These are phyloP conservation scores for Sphenopsis melanotis DNA, from an alignment of 2,797 vertebrate genomes.

Conservation along the genomic window DNA sequence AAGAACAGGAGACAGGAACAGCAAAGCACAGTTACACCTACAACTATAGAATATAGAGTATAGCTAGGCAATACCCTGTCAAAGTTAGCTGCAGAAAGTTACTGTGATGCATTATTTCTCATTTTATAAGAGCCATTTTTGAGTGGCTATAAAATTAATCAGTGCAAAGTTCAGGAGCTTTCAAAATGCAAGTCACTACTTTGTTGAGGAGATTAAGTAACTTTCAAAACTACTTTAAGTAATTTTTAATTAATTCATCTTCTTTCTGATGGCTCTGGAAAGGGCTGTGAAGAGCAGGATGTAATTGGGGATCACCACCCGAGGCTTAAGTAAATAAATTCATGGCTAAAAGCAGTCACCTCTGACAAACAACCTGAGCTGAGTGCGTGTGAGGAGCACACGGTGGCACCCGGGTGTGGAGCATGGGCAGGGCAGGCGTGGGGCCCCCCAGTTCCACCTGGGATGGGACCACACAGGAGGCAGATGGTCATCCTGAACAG, in stretches of 20 bases:
- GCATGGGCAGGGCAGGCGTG: accelerated
- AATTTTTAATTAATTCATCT: background rate
- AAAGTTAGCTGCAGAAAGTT: background rate
- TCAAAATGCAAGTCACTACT: background rate
- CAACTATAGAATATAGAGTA: background rate
- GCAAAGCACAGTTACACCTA: constrained; percentile 1
- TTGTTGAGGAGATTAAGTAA: background rate
- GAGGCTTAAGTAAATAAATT: background rate
- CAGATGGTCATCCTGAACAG: background rate
- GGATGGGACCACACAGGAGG: accelerated
- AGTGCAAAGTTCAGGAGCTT: background rate
- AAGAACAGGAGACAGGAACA: constrained; percentile 9
- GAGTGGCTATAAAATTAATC: background rate
- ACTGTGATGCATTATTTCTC: background rate
- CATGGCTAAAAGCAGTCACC: background rate
- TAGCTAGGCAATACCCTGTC: background rate
- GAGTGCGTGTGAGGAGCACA: accelerated
- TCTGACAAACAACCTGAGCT: background rate
- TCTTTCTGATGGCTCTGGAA: background rate
- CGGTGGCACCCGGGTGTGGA: accelerated
- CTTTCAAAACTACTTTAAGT: background rate
- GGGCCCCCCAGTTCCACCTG: accelerated
- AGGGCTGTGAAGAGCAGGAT: background rate
- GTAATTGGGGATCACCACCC: background rate
- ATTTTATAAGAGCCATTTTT: background rate